Base-by-base conservation (phyloP, 1,140 invertebrate species). In the Drosophila triauraria region DNA sequence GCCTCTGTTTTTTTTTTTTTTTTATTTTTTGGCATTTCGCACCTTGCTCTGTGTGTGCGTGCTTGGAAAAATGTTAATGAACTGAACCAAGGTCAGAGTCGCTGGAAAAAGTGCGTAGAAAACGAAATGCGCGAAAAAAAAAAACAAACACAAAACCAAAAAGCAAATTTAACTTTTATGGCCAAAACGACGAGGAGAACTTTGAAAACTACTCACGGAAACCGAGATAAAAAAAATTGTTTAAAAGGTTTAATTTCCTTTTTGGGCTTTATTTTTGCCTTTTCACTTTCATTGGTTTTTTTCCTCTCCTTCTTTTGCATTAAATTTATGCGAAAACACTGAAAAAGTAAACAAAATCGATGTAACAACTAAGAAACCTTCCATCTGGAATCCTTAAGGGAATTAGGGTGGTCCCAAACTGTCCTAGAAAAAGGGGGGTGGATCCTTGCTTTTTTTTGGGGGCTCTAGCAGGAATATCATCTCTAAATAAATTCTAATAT, bases 41-140 rank as follows among this genome's bases (percentile, higher is more conserved):
- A 76, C 74, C 74, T 76, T 76, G 50, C 61, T 38, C 30, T 63
- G 32, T 47, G 57, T 58, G 42, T 65, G 61, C 68, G 51, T 57
- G 70, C 64, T 59, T 74, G 35, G 40, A 20, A 75, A 90, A 88
- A 90, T 91, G 86, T 78, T 91, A 91, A 91, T 91, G 86, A 91
- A 91, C 86, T 86, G 68, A 87, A 74, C 74, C 82, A 91, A 91
- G 86, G 86, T 91, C 86, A 69, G 43, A 43, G 17, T 44, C 10
- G 53, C 67, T 59, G 58, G 59, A 79, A 80, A 78, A 76, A 80
- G 80, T 87, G 83, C 84, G 80, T 88, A 80, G 63, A 69, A 75
- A 75, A 48, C 53, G 35, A 64, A 71, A 78, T 47, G 32, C 2
- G 43, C 68, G 67, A 78, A 62, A 46, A 23, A 43, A 72, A 44